phyloP scores from a whole-genome alignment of 2,888 invertebrate genomes.

The Metacarcinus magister region DNA sequence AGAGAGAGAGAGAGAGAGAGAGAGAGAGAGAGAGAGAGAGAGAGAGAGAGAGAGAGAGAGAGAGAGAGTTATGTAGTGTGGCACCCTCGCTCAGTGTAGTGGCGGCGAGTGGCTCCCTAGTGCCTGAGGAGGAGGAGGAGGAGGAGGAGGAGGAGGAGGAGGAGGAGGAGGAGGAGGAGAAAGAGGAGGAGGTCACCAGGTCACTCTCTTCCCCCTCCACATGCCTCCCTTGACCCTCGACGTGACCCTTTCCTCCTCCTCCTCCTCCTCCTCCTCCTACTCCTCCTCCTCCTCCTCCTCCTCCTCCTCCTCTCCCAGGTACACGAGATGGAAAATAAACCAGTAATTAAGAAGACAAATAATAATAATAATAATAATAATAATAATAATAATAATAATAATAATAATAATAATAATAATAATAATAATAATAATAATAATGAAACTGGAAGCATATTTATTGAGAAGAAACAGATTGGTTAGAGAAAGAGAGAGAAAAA shows the following conservation, averaged over 20 bases:
- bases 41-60: slow-evolving; percentile 26
- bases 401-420: no score
- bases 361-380: no score
- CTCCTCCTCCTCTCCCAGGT: not conserved
- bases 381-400: no score
- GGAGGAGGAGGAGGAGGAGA: no score
- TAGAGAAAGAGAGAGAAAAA: no score
- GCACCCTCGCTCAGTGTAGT: not conserved
- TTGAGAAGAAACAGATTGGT: no score
- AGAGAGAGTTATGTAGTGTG: not conserved
- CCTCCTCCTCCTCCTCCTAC: not conserved
- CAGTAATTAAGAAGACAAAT: no score
- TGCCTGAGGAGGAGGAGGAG: not conserved
- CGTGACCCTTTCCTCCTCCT: not conserved
- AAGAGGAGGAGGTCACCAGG: slow-evolving; percentile 9
- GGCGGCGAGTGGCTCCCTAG: not conserved
- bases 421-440: no score
- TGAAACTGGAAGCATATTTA: no score
- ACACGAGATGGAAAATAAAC: not conserved
- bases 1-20: no score
- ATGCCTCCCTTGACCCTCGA: not conserved
- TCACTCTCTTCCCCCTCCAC: not conserved
- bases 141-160: not conserved
- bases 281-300: not conserved
- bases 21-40: not conserved